Conservation (phyloP, 2,797 vertebrate species). For the Coreius guichenoti region DNA sequence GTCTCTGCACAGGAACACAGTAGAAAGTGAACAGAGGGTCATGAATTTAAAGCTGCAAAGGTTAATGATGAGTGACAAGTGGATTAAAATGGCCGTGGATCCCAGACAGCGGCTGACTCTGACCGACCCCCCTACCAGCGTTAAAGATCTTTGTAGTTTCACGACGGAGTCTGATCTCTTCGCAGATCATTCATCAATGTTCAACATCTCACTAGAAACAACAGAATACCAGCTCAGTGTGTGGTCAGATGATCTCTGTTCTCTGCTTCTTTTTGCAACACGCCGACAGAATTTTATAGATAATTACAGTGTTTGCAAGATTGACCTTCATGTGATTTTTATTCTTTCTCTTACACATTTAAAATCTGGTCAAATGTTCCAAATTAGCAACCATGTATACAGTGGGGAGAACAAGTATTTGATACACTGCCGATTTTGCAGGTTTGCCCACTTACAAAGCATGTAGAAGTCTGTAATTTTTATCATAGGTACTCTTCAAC, state of each 20-base stretch:
- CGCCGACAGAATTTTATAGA: neutral
- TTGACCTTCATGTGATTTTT: neutral
- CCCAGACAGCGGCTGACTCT: slow-evolving; percentile 39
- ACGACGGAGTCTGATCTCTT: slow-evolving; percentile 32
- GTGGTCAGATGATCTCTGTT: slow-evolving; percentile 13
- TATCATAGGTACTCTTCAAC: too few relatives aligned
- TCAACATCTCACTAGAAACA: slow-evolving; percentile 18
- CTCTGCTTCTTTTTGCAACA: neutral
- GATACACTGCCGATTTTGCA: too few relatives aligned
- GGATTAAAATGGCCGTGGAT: slow-evolving; percentile 61
- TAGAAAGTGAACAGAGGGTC: slow-evolving; percentile 55
- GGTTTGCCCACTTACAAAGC: too few relatives aligned
- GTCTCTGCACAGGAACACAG: slow-evolving; percentile 6
- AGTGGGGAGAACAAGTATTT: too few relatives aligned
- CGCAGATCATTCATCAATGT: slow-evolving; percentile 43
- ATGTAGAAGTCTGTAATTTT: too few relatives aligned
- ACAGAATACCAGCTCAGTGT: slow-evolving; percentile 31
- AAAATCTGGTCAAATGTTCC: neutral
- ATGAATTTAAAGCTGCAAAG: slow-evolving; percentile 62
- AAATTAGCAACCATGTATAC: neutral
- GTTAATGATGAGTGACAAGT: slow-evolving; percentile 70
- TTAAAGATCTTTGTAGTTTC: slow-evolving; percentile 49
- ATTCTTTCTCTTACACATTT: neutral
- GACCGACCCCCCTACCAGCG: slow-evolving; percentile 47
- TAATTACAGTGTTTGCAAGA: slow-evolving; percentile 10